Evolutionary conservation across 2,113 vertebrate genomes (phyloP).

Genomic region (Vulpes lagopus): DNA sequence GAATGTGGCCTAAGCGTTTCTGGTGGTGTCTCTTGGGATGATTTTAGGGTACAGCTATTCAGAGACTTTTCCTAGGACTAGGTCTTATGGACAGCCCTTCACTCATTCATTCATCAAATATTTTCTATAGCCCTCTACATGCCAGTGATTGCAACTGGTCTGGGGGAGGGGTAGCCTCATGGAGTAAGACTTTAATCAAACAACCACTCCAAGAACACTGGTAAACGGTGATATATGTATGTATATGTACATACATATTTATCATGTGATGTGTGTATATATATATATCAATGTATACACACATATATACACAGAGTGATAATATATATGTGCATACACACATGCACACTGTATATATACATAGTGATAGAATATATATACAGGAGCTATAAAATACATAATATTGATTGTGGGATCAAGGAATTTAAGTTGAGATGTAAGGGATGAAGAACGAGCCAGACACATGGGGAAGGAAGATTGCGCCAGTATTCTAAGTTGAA

Average conservation of each 20-base stretch:
- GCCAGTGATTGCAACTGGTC: background rate
- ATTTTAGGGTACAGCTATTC: background rate
- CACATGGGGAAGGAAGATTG: background rate
- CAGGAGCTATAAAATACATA: background rate
- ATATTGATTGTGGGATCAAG: background rate
- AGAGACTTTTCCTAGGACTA: background rate
- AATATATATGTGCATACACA: too few species aligned
- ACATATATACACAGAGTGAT: too few species aligned
- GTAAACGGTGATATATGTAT: background rate
- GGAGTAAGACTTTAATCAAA: background rate
- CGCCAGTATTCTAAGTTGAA: background rate
- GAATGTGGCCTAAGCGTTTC: background rate
- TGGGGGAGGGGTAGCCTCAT: background rate
- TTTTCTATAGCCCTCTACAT: background rate
- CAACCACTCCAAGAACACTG: background rate
- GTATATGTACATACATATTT: too few species aligned
- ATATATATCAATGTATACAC: rapidly evolving
- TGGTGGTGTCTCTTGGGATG: background rate
- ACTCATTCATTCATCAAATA: background rate
- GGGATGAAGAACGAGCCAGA: background rate
- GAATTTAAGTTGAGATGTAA: background rate
- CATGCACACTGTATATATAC: too few species aligned
- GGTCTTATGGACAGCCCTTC: background rate
- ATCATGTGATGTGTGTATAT: background rate
- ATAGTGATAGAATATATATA: too few species aligned